Conservation (phyloP, 2,888 invertebrate species). For the Ennomos fuscantarius region DNA sequence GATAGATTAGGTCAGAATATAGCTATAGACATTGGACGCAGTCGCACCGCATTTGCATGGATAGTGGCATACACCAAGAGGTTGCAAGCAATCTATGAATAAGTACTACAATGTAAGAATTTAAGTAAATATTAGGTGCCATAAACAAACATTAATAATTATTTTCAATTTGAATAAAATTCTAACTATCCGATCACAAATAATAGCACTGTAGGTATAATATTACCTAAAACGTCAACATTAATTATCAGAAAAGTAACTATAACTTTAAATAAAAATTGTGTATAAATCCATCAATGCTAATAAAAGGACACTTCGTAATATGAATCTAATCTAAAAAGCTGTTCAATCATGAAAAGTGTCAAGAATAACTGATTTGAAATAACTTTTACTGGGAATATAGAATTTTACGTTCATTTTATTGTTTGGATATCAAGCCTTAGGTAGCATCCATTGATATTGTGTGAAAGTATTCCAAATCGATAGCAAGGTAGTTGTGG, state of each 20-base stretch:
- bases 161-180: not conserved
- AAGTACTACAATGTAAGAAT: constrained; percentile 29
- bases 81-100: constrained; percentile 8
- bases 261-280: not conserved
- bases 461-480: constrained; percentile 42
- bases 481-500: constrained; percentile 38
- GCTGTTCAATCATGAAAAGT: constrained; percentile 56
- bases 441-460: constrained; percentile 7
- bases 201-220: not conserved
- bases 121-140: too few relatives aligned
- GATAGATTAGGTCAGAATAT: constrained; percentile 2
- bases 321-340: constrained; percentile 36
- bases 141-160: not conserved
- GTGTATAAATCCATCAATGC: constrained; percentile 54
- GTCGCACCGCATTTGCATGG: constrained; percentile 27
- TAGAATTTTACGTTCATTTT: constrained; percentile 28
- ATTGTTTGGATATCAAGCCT: too few relatives aligned
- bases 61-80: constrained; percentile 20
- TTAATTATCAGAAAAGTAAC: too few relatives aligned
- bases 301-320: constrained; percentile 35
- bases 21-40: constrained; percentile 27
- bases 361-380: constrained; percentile 32
- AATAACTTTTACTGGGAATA: not conserved
- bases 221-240: too few relatives aligned
- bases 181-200: not conserved